Evolutionary conservation across 2,797 vertebrate genomes (phyloP).

Genomic region (Anniella stebbinsi): DNA sequence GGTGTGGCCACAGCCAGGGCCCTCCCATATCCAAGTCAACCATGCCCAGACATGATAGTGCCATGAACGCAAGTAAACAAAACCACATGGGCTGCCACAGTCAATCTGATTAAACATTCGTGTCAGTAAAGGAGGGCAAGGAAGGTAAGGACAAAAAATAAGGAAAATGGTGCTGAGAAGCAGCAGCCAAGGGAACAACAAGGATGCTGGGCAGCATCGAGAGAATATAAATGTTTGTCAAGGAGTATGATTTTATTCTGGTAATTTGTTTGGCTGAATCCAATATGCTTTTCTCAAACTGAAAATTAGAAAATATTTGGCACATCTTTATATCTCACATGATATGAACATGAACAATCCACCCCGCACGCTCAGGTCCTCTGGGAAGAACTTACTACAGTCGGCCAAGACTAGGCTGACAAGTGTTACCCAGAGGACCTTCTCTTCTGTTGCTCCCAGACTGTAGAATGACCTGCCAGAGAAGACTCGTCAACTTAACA

Average conservation of each 20-base stretch:
- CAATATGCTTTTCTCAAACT: background rate
- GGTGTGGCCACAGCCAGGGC: background rate
- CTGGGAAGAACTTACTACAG: too few species aligned
- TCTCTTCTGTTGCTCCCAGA: too few species aligned
- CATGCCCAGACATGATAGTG: background rate
- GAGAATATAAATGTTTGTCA: background rate
- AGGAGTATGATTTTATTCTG: too few species aligned
- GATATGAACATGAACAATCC: background rate
- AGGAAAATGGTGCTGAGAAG: background rate
- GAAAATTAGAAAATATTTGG: constrained; percentile 35
- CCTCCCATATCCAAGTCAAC: background rate
- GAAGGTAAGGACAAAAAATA: background rate
- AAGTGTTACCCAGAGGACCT: too few species aligned
- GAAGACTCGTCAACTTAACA: too few species aligned
- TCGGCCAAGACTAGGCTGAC: too few species aligned
- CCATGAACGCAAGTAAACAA: background rate
- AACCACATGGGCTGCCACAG: background rate
- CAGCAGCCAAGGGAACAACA: background rate
- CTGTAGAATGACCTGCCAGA: too few species aligned
- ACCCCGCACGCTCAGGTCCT: too few species aligned
- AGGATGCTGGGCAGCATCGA: background rate
- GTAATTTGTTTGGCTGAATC: background rate
- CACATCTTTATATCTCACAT: background rate
- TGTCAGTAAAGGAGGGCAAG: background rate
- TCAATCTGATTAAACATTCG: background rate